Percentiles rank a stretch among this genome's conserved stretches.
phyloP scores from a whole-genome alignment of 1,140 invertebrate species.

The Macrocentrus cingulum region DNA sequence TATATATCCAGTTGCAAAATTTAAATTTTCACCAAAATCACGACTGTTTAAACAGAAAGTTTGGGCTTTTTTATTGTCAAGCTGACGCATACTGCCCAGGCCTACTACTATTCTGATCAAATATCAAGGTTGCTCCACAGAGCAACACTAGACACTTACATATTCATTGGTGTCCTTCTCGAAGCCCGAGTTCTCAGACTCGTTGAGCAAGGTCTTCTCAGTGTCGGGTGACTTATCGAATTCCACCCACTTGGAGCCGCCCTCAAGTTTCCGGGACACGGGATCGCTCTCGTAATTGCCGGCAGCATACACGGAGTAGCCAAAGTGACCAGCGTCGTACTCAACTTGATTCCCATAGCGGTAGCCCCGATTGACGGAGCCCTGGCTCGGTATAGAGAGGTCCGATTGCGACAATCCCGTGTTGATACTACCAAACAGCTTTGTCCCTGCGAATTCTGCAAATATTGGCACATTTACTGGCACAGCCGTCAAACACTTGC shows the following conservation, averaged over 20 bases:
- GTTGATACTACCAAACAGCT: conserved; percentile 59
- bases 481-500: too few relatives aligned
- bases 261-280: conserved; percentile 56
- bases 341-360: conserved; percentile 75
- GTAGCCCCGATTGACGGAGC: conserved; percentile 71
- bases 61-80: too few relatives aligned
- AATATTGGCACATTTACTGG: background rate
- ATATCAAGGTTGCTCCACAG: background rate
- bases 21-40: too few relatives aligned
- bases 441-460: conserved; percentile 51
- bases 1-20: too few relatives aligned
- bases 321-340: conserved; percentile 72
- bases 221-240: conserved; percentile 55
- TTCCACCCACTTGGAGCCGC: conserved; percentile 57
- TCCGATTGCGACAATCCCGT: conserved; percentile 77
- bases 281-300: conserved; percentile 55
- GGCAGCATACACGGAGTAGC: conserved; percentile 64
- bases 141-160: conserved; percentile 32
- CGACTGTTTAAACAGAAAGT: too few relatives aligned
- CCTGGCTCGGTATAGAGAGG: conserved; percentile 70
- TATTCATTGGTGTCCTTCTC: conserved; percentile 50
- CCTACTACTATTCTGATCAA: too few relatives aligned
- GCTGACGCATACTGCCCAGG: too few relatives aligned
- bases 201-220: conserved; percentile 48
- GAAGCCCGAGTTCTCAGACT: conserved; percentile 44